Conservation (phyloP, 2,888 invertebrate species). For the Lasioglossum marginatum region DNA sequence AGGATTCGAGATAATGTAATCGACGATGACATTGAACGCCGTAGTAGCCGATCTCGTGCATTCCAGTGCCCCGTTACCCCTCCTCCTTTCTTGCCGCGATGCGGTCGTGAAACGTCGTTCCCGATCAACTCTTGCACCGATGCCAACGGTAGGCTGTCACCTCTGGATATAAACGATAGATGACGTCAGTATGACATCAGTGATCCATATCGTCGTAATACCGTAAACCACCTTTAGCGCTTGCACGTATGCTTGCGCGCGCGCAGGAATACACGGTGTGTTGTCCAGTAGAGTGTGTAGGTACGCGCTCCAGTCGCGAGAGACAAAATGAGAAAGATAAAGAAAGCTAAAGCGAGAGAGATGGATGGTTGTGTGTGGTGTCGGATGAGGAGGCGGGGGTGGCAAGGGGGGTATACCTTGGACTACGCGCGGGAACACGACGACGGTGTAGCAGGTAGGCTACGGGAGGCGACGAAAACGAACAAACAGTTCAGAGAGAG, state of each 20-base stretch:
- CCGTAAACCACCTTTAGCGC: constrained; percentile 62
- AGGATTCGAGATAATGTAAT: constrained; percentile 72
- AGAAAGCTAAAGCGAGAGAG: background rate
- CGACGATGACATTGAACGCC: constrained; percentile 75
- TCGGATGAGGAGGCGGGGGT: background rate
- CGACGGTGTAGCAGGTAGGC: constrained; percentile 68
- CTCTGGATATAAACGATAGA: constrained; percentile 81
- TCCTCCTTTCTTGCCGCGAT: constrained; percentile 35
- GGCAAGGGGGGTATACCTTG: background rate
- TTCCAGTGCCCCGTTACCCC: constrained; percentile 60
- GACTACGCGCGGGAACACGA: background rate
- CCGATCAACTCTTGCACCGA: constrained; percentile 76
- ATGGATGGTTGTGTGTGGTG: background rate
- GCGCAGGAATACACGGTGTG: constrained; percentile 23
- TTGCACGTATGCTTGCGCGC: constrained; percentile 33
- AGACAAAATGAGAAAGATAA: background rate
- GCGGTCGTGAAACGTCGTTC: constrained; percentile 72
- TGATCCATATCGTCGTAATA: constrained; percentile 82
- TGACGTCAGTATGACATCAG: constrained; percentile 84
- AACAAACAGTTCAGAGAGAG: constrained; percentile 26
- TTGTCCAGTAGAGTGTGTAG: constrained; percentile 13
- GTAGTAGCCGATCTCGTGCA: constrained; percentile 74
- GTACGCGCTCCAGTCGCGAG: background rate
- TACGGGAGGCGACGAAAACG: constrained; percentile 44
- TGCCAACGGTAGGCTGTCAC: constrained; percentile 80